Base-by-base conservation (phyloP, 2,888 invertebrate species). In the Adelognathus sp. region DNA sequence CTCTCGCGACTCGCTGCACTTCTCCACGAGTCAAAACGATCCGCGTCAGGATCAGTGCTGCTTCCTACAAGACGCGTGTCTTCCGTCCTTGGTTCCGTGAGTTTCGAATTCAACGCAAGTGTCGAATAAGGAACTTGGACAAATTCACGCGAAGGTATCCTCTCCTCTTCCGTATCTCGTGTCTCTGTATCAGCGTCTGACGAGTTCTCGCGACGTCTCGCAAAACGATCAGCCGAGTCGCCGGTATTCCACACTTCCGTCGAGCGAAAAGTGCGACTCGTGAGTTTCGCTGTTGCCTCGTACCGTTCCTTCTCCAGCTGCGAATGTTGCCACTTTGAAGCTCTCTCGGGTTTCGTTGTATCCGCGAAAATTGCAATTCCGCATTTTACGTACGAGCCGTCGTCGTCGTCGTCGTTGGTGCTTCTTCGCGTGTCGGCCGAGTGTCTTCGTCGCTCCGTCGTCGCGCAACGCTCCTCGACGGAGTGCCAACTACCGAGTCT, bases 311-410 rank as follows among this genome's bases (percentile, higher is more conserved):
- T 64, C 56, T 24, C 71, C 80, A 16, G 33, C 27, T 3, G 36
- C 18, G 6, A 27, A 33, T 46, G 24, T 39, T 39, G 31, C 39
- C 41, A 9, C 9, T 71, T 27, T 39, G 46, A 72, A 58, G 27
- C 11, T 66, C 70, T 58, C 44, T 78, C 76, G 72, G 63, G 24
- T 78, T 58, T 52, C 80, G 70, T 39, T 52, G 56, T 73, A 76
- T 83, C 83, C 80, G 73, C 61, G 52, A 82, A 84, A 85, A 82
- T 81, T 79, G 86, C 87, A 83, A 87, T 78, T 85, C 81, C 79
- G 87, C 87, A 88, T 88, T 86, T 88, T 84, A 82, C 82, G 78
- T 33, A 39, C 60, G 24, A 60, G 18, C 36, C 71, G 66, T 64
- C 44, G 44, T 39, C 36, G 14, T 36, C 31, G 46, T 56, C 14